Conservation (phyloP, 2,113 vertebrate species). For the Pyrgilauda ruficollis region DNA sequence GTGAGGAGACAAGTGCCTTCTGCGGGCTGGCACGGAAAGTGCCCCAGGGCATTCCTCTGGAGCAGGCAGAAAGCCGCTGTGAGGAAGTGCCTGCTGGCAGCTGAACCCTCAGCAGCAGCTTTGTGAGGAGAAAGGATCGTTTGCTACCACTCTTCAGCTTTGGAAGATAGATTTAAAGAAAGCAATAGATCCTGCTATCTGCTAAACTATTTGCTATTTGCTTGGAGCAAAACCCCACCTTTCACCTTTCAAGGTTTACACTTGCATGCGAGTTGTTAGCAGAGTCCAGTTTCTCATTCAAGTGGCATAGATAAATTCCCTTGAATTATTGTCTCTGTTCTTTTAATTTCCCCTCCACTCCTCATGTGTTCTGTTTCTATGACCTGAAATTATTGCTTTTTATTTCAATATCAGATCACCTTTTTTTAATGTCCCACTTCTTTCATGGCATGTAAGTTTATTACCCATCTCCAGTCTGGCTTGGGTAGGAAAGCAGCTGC, state of each 20-base stretch:
- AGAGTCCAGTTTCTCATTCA: neutral
- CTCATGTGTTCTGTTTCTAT: neutral
- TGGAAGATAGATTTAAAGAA: neutral
- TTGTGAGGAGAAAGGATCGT: neutral
- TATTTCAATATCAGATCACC: neutral
- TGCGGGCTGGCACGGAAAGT: neutral
- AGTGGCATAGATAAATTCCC: neutral
- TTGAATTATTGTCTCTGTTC: neutral
- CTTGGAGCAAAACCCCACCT: neutral
- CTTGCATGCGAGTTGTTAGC: neutral
- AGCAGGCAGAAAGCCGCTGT: neutral
- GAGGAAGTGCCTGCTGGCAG: neutral
- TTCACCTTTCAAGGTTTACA: neutral
- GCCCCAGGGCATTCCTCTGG: neutral
- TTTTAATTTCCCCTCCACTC: neutral
- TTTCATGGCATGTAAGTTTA: neutral
- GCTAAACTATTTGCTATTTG: neutral
- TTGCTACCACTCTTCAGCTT: neutral
- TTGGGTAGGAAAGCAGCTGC: neutral
- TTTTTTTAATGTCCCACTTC: neutral
- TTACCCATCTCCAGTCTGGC: neutral
- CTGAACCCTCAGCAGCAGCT: neutral
- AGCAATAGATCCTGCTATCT: neutral
- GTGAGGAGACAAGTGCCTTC: neutral
- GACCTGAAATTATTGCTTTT: neutral